phyloP scores from a whole-genome alignment of 2,797 vertebrate species.

The Discoglossus pictus region DNA sequence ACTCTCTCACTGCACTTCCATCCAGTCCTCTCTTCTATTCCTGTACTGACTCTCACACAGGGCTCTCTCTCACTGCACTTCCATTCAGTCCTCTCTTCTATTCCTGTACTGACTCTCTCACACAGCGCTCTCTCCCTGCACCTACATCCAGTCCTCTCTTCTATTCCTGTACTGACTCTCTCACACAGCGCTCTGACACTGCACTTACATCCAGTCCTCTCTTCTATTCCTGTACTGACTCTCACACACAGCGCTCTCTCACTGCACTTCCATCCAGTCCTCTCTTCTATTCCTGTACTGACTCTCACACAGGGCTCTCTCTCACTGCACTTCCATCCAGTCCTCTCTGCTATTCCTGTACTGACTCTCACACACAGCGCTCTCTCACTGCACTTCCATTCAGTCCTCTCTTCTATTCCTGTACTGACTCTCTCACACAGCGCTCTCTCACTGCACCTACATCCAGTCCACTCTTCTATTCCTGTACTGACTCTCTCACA shows the following conservation, averaged over 20 bases:
- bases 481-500: not conserved
- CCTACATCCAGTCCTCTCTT: fast-evolving
- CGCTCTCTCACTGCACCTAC: not conserved
- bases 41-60: not conserved
- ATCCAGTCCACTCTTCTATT: too few relatives aligned
- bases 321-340: not conserved
- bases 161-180: not conserved
- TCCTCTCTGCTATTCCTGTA: fast-evolving
- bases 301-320: conserved; percentile 1
- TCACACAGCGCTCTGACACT: conserved; percentile 17
- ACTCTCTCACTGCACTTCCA: not conserved
- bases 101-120: not conserved
- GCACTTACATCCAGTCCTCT: not conserved
- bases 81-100: too few relatives aligned
- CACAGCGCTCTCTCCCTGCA: not conserved
- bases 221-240: not conserved
- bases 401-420: not conserved
- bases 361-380: conserved; percentile 25
- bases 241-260: too few relatives aligned
- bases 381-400: not conserved
- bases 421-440: too few relatives aligned
- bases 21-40: not conserved
- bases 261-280: too few relatives aligned
- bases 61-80: not conserved
- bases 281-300: too few relatives aligned